Conservation (phyloP, 1,140 invertebrate species). For the Zophobas morio region DNA sequence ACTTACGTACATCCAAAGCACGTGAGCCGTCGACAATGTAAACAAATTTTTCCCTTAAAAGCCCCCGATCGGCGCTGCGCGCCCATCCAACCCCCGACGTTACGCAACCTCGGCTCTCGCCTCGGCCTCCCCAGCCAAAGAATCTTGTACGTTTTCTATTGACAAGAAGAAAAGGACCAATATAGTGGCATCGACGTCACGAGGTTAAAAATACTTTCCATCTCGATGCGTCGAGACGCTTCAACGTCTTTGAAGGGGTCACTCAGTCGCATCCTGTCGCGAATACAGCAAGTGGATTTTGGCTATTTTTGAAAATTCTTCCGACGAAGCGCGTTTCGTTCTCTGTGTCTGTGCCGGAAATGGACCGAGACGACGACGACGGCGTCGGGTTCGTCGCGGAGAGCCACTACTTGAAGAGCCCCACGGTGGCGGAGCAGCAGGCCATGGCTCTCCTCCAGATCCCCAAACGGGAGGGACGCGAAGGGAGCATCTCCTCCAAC, state of each 20-base stretch:
- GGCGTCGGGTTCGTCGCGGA: slow-evolving; percentile 73
- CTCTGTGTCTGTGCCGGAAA: slow-evolving; percentile 58
- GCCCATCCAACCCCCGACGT: too few species aligned
- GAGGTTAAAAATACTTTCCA: slow-evolving; percentile 41
- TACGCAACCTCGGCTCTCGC: too few species aligned
- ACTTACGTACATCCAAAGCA: slow-evolving; percentile 7
- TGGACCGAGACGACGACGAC: slow-evolving; percentile 72
- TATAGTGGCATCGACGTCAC: slow-evolving; percentile 26
- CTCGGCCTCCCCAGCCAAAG: background rate
- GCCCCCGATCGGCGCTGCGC: too few species aligned
- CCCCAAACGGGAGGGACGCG: slow-evolving; percentile 66
- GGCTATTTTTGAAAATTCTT: background rate
- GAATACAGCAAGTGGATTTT: background rate
- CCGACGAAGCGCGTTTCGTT: slow-evolving; percentile 53
- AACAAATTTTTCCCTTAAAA: background rate
- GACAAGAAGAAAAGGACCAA: slow-evolving; percentile 5
- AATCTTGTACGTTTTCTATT: slow-evolving; percentile 36
- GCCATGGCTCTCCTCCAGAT: slow-evolving; percentile 69
- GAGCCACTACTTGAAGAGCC: slow-evolving; percentile 72
- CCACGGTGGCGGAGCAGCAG: slow-evolving; percentile 65
- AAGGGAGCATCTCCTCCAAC: slow-evolving; percentile 72
- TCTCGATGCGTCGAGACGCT: slow-evolving; percentile 44
- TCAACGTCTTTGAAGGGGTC: slow-evolving; percentile 41
- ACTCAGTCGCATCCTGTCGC: slow-evolving; percentile 21
- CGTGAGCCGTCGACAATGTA: background rate